Evolutionary conservation across 2,888 invertebrate species (phyloP).

Genomic region (Ecliptopera silaceata): DNA sequence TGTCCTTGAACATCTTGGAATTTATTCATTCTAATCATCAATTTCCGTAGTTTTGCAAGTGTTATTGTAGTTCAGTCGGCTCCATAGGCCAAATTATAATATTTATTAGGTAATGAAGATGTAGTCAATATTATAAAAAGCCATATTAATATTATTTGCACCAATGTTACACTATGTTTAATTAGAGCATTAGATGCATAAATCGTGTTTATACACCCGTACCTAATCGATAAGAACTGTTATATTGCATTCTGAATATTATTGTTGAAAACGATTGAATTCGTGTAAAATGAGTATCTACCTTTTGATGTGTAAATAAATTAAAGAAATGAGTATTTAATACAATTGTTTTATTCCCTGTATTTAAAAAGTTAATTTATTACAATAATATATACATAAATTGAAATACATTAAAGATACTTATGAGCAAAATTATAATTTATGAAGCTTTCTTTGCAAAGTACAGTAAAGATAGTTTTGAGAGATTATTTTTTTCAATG

Average conservation of each 20-base stretch:
- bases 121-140: too few species aligned
- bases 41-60: too few species aligned
- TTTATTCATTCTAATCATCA: too few species aligned
- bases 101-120: too few species aligned
- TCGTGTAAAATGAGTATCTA: slow-evolving; percentile 56
- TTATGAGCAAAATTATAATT: neutral
- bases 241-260: slow-evolving; percentile 8
- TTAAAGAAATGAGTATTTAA: slow-evolving; percentile 45
- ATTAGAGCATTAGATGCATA: slow-evolving; percentile 18
- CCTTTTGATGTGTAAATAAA: slow-evolving; percentile 68
- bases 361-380: slow-evolving; percentile 35
- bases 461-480: too few species aligned
- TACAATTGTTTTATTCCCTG: slow-evolving; percentile 52
- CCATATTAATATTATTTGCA: neutral
- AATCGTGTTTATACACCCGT: slow-evolving; percentile 10
- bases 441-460: too few species aligned
- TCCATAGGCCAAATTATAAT: too few species aligned
- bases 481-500: too few species aligned
- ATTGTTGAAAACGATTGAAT: slow-evolving; percentile 40
- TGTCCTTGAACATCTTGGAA: too few species aligned
- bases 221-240: slow-evolving; percentile 1
- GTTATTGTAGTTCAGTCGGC: too few species aligned
- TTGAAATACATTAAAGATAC: slow-evolving; percentile 1
- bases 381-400: slow-evolving; percentile 16
- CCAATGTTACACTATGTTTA: slow-evolving; percentile 5